A percentile compares a stretch with the other conserved stretches of the same genome.
Conservation (phyloP, 2,113 vertebrate genomes). For the Corythornis vintsioides region DNA sequence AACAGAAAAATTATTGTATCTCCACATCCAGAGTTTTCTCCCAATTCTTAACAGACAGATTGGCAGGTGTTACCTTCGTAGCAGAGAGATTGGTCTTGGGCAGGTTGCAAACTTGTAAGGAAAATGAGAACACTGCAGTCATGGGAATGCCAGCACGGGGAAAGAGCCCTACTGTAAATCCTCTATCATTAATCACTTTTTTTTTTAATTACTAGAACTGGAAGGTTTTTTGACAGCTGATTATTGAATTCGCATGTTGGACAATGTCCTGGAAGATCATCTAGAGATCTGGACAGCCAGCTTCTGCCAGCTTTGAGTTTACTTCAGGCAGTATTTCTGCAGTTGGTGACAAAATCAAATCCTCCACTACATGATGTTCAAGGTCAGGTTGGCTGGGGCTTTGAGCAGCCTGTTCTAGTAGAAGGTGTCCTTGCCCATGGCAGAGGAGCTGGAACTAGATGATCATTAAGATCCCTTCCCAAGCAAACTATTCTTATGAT, state of each 20-base stretch:
- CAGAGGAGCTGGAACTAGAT: not conserved
- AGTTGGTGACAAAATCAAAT: not conserved
- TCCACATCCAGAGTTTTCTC: not conserved
- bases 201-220: not conserved
- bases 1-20: not conserved
- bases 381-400: not conserved
- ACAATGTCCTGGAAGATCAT: conserved; percentile 2
- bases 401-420: not conserved
- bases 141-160: not conserved
- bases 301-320: not conserved
- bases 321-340: not conserved
- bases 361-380: not conserved
- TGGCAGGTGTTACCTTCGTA: not conserved
- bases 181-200: not conserved
- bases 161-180: conserved; percentile 18
- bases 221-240: not conserved
- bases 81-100: not conserved
- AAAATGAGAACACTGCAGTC: not conserved
- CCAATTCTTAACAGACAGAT: not conserved
- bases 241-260: not conserved
- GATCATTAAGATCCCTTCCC: not conserved
- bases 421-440: not conserved
- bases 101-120: not conserved
- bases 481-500: not conserved
- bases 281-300: not conserved